These are phyloP conservation scores for Tretioscincus oriximinensis DNA, from an alignment of 2,113 vertebrate species.

Conservation along the genomic window DNA sequence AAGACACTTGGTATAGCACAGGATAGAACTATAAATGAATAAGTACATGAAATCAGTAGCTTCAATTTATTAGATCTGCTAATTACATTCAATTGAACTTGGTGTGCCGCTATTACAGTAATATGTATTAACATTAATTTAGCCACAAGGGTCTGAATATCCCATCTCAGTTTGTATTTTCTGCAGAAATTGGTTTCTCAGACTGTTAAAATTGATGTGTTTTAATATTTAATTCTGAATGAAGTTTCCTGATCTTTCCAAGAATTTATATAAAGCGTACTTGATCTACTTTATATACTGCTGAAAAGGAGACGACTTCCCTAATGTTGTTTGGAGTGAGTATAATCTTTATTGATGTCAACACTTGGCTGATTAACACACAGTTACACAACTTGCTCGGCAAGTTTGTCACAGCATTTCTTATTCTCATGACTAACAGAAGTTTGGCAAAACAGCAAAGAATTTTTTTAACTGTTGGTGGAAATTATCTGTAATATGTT, in stretches of 20 bases:
- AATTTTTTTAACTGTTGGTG: constrained; percentile 14
- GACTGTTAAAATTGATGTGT: no score
- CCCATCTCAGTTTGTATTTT: background rate
- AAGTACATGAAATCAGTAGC: no score
- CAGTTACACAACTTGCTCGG: constrained; percentile 17
- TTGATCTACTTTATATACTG: background rate
- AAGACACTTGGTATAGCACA: no score
- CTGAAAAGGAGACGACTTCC: background rate
- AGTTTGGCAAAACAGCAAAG: constrained; percentile 15
- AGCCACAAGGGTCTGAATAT: background rate
- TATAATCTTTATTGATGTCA: constrained; percentile 14
- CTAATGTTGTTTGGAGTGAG: constrained; percentile 19
- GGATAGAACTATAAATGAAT: no score
- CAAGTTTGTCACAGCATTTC: constrained; percentile 25
- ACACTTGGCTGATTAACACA: background rate
- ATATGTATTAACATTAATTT: background rate
- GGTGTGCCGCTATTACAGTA: no score
- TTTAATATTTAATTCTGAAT: background rate
- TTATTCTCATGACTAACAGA: constrained; percentile 1
- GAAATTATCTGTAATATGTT: constrained; percentile 7
- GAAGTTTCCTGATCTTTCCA: background rate
- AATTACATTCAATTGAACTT: no score
- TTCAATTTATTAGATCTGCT: no score
- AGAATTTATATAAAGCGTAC: background rate
- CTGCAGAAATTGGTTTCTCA: no score